A percentile compares a stretch with the other conserved stretches of the same genome.
Conservation (phyloP, 2,888 invertebrate genomes). For the Thalpophila matura region DNA sequence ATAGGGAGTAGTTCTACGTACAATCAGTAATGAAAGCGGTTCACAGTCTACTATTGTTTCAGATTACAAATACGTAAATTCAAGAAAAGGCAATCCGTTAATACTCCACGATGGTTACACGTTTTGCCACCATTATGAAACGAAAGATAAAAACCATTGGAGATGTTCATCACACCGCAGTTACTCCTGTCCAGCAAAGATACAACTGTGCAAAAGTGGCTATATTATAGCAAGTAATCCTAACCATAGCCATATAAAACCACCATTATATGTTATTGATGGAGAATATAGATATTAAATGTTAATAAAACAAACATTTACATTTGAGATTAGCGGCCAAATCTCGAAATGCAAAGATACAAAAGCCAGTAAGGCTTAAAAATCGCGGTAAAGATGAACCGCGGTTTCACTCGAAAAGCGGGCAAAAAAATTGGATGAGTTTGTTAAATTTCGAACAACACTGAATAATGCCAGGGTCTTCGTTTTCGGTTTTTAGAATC, state of each 20-base stretch:
- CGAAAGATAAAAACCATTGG: conserved; percentile 14
- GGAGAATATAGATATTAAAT: background rate
- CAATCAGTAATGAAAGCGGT: too few species aligned
- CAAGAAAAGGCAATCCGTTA: conserved; percentile 7
- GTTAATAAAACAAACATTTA: background rate
- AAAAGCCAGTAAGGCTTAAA: background rate
- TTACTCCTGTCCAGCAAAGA: conserved; percentile 6
- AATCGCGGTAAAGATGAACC: too few species aligned
- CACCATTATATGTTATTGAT: background rate
- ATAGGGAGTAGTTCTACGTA: too few species aligned
- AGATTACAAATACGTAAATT: conserved; percentile 22
- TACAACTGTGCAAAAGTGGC: conserved; percentile 1
- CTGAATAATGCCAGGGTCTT: too few species aligned
- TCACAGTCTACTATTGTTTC: too few species aligned
- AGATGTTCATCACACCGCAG: conserved; percentile 23
- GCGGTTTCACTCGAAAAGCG: too few species aligned
- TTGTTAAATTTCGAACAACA: too few species aligned
- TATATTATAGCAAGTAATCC: background rate
- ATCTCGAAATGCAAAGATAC: background rate
- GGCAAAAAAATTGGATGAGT: too few species aligned
- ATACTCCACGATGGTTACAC: conserved; percentile 9
- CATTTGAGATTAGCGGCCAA: background rate
- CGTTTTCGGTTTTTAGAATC: too few species aligned
- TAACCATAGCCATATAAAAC: background rate
- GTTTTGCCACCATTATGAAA: background rate